A percentile compares a stretch with the other conserved stretches of the same genome.
Evolutionary conservation across 2,113 vertebrate species (phyloP).

Genomic region (Balaeniceps rex): DNA sequence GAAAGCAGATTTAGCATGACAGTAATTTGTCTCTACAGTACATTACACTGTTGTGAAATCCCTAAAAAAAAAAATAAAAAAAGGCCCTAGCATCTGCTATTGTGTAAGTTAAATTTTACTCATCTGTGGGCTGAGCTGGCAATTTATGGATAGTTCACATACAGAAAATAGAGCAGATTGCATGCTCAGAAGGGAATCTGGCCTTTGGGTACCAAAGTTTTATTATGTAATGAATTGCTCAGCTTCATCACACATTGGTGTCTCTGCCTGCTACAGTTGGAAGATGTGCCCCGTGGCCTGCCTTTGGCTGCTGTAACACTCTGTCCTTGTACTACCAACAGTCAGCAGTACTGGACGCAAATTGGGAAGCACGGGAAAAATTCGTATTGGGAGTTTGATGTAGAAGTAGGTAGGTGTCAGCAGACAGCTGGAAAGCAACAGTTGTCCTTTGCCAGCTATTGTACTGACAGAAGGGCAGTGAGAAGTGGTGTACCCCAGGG

Average conservation of each 20-base stretch:
- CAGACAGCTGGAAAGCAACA: background rate
- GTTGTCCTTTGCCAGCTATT: background rate
- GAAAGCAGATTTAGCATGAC: constrained; percentile 39
- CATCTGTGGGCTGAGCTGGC: constrained; percentile 7
- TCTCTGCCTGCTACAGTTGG: background rate
- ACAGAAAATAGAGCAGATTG: background rate
- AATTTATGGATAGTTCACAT: background rate
- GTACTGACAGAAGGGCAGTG: background rate
- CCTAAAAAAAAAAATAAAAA: background rate
- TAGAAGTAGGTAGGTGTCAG: background rate
- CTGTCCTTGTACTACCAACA: background rate
- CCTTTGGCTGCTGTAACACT: background rate
- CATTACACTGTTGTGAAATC: background rate
- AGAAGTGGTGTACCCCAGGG: too few relatives aligned
- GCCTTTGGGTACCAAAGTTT: background rate
- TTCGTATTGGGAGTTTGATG: background rate
- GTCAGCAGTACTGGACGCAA: background rate
- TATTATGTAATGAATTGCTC: background rate
- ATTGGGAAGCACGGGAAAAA: background rate
- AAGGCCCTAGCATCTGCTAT: background rate
- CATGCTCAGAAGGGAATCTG: background rate
- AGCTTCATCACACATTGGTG: background rate
- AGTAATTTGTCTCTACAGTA: constrained; percentile 9
- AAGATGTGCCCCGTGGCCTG: fast-evolving
- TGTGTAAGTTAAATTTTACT: constrained; percentile 31